Evolutionary conservation across 2,797 vertebrate species (phyloP).

Genomic region (Chiloscyllium punctatum): DNA sequence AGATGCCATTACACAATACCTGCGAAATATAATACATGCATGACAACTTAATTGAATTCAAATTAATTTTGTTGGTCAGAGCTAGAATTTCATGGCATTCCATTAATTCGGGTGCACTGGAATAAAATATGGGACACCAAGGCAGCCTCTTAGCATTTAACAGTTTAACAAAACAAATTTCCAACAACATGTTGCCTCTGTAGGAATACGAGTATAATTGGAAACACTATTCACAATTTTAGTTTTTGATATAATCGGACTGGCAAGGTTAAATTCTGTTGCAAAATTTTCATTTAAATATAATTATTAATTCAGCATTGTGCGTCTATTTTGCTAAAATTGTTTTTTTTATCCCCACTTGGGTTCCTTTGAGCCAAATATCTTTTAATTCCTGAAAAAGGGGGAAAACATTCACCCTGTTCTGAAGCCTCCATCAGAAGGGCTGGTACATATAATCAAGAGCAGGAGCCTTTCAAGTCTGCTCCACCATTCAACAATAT

Average conservation of each 20-base stretch:
- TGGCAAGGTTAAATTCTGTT: not conserved
- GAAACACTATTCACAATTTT: not conserved
- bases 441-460: not conserved
- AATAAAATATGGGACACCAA: not conserved
- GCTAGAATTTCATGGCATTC: constrained; percentile 14
- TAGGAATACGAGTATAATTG: not conserved
- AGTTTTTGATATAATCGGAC: not conserved
- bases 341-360: too few relatives aligned
- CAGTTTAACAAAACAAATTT: not conserved
- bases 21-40: constrained; percentile 14
- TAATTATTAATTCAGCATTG: not conserved
- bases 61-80: constrained; percentile 22
- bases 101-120: not conserved
- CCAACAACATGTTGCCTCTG: not conserved
- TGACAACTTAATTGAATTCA: constrained; percentile 26
- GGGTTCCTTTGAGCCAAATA: not conserved
- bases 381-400: not conserved
- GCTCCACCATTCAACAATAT: too few relatives aligned
- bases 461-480: too few relatives aligned
- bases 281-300: not conserved
- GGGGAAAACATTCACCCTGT: too few relatives aligned
- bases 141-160: not conserved
- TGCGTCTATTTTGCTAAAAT: not conserved
- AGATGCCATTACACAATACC: constrained; percentile 24
- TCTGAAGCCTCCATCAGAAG: not conserved